A percentile compares a stretch with the other conserved stretches of the same genome.
phyloP scores from a whole-genome alignment of 2,888 invertebrate genomes.

The Alsophila aescularia region DNA sequence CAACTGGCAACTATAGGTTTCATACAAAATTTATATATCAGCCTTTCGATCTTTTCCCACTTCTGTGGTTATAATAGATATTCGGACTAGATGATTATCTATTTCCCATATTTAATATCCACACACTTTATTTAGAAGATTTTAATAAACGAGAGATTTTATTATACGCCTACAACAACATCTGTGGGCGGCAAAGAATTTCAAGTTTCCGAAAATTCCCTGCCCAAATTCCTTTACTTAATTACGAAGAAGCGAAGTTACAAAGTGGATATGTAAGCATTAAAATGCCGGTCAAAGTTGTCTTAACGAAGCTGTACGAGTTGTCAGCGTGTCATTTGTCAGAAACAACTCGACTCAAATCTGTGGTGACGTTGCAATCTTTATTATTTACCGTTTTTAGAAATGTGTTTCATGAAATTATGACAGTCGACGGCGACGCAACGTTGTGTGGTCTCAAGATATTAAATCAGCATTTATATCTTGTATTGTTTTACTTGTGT shows the following conservation, averaged over 20 bases:
- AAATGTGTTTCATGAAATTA: slow-evolving; percentile 33
- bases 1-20: too few species aligned
- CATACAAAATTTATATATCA: too few species aligned
- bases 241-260: slow-evolving; percentile 17
- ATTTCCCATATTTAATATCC: too few species aligned
- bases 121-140: too few species aligned
- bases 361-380: slow-evolving; percentile 35
- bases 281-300: slow-evolving; percentile 24
- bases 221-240: slow-evolving; percentile 13
- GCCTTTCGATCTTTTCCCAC: too few species aligned
- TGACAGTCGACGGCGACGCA: slow-evolving; percentile 22
- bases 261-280: slow-evolving; percentile 27
- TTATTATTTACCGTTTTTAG: slow-evolving; percentile 35
- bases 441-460: slow-evolving; percentile 34
- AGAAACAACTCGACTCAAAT: slow-evolving; percentile 36
- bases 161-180: not conserved
- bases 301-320: slow-evolving; percentile 26
- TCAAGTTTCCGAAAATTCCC: slow-evolving; percentile 3
- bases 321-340: slow-evolving; percentile 31
- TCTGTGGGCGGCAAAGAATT: slow-evolving; percentile 12
- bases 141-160: not conserved
- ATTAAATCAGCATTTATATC: slow-evolving; percentile 14
- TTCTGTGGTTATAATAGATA: too few species aligned
- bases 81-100: too few species aligned
- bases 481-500: slow-evolving; percentile 13